Evolutionary conservation across 2,888 invertebrate species (phyloP), one percentile per base, ranked within the genome.

Genomic region (Drosophila prolongata): DNA sequence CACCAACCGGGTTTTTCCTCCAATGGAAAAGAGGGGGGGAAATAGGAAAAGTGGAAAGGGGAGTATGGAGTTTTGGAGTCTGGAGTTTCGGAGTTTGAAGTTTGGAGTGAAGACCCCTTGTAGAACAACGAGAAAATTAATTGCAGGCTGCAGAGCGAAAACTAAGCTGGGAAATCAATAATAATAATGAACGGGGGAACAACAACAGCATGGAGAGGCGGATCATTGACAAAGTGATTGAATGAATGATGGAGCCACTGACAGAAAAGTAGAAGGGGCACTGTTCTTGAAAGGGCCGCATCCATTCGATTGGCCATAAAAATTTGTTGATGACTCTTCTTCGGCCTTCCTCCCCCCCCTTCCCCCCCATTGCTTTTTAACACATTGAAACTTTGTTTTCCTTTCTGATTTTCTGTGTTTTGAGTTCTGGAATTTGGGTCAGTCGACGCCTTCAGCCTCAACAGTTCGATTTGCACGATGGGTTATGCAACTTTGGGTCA

Each of bases 211-310:
- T 71, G 61, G 35, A 47, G 82, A 72, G 55, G 54, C 13, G 57
- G 77, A 83, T 87, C 83, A 83, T 83, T 87, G 87, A 87, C 85
- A 85, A 87, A 83, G 84, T 83, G 83, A 87, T 87, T 83, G 83
- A 83, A 87, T 87, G 87, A 87, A 80, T 76, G 85, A 73, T 73
- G 82, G 35, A 30, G 40, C 62, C 61, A 49, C 55, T 27, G 61
- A 40, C 16, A 59, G 14, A 46, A 30, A 47, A 30, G 11, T 27
- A 40, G 46, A 65, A 16, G 27, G n/a, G n/a, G 43, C 59, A 42
- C 49, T 53, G 52, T 47, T 30, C 52, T 53, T 71, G 6, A 71
- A 71, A 72, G 56, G 47, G 73, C 62, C 62, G 62, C 73, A 38
- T 16, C 53, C 40, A 59, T 68, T 46, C 67, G 61, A 74, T 68